A percentile compares a stretch with the other conserved stretches of the same genome.
Evolutionary conservation across 2,888 invertebrate genomes (phyloP).

Genomic region (Troilus luridus): DNA sequence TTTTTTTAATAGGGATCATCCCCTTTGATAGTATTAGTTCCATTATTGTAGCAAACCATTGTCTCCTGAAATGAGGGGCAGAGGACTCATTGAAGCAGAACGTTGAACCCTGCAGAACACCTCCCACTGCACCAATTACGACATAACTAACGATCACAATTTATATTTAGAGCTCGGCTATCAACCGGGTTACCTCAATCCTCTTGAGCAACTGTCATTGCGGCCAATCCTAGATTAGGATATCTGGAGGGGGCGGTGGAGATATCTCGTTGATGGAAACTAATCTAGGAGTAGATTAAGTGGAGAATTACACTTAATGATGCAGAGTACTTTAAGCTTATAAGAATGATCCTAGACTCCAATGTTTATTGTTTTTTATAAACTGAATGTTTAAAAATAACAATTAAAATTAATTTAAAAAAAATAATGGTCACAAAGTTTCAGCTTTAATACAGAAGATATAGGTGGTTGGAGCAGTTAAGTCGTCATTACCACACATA

Average conservation of each 20-base stretch:
- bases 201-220: slow-evolving; percentile 8
- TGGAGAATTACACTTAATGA: background rate
- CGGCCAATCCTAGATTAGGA: slow-evolving; percentile 13
- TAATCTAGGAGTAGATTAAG: background rate
- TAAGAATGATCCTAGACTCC: no score
- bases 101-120: slow-evolving; percentile 19
- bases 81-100: background rate
- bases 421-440: no score
- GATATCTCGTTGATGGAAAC: background rate
- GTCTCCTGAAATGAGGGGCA: background rate
- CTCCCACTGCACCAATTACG: slow-evolving; percentile 24
- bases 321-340: background rate
- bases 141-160: slow-evolving; percentile 34
- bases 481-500: no score
- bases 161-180: slow-evolving; percentile 20
- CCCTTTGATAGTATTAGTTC: background rate
- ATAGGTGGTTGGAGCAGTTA: no score
- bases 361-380: no score
- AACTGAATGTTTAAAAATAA: no score
- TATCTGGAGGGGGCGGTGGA: background rate
- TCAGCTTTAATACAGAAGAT: no score
- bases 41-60: background rate
- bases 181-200: slow-evolving; percentile 23
- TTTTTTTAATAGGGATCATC: no score
- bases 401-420: no score